Evolutionary conservation across 2,888 invertebrate genomes (phyloP).

Genomic region (Lamellibrachia columna): DNA sequence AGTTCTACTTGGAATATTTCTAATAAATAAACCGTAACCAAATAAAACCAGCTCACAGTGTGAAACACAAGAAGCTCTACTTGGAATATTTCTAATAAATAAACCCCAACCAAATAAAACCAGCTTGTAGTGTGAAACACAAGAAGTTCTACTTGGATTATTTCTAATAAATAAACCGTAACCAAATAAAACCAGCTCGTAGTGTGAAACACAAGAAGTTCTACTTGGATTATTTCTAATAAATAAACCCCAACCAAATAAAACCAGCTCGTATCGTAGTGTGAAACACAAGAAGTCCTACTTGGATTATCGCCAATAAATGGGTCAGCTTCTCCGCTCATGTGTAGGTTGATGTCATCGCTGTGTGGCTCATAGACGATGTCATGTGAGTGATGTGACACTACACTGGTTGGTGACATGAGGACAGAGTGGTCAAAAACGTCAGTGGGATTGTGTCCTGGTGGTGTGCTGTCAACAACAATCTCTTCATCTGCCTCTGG

Average conservation of each 20-base stretch:
- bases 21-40: neutral
- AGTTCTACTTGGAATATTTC: neutral
- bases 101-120: too few species aligned
- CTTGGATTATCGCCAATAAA: constrained; percentile 16
- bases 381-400: neutral
- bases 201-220: too few species aligned
- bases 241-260: too few species aligned
- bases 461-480: neutral
- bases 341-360: neutral
- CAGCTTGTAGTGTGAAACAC: neutral
- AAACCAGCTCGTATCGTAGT: neutral
- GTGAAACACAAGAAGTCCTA: neutral
- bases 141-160: neutral
- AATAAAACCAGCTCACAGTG: neutral
- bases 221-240: too few species aligned
- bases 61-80: neutral
- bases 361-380: neutral
- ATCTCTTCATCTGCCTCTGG: neutral
- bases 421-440: constrained; percentile 3
- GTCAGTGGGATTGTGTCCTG: neutral
- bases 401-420: neutral
- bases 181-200: too few species aligned
- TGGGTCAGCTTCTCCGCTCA: neutral
- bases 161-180: neutral
- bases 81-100: neutral